Percentiles rank a stretch among this genome's conserved stretches.
Conservation (phyloP, 2,888 invertebrate genomes). For the Ochropleura leucogaster region DNA sequence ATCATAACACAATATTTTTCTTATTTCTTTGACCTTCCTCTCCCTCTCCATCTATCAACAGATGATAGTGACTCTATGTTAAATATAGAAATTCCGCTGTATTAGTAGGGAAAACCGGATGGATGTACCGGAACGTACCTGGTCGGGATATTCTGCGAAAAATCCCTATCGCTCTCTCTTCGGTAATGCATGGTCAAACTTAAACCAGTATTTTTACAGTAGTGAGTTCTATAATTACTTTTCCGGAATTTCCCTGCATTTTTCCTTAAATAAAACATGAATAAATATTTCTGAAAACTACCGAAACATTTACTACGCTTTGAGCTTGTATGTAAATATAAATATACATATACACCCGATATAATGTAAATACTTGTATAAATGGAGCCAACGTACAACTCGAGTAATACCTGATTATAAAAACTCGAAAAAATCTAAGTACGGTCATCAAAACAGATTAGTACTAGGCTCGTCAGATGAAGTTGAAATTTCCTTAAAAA, state of each 20-base stretch:
- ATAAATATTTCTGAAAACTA: slow-evolving; percentile 26
- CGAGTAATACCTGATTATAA: not conserved
- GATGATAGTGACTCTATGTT: not conserved
- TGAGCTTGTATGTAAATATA: too few species aligned
- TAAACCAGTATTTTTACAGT: slow-evolving; percentile 5
- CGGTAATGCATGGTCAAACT: slow-evolving; percentile 12
- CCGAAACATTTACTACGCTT: not conserved
- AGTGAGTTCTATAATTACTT: slow-evolving; percentile 1
- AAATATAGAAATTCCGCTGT: slow-evolving; percentile 25
- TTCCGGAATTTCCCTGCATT: slow-evolving; percentile 4
- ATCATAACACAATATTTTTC: not conserved
- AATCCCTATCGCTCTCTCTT: slow-evolving; percentile 1
- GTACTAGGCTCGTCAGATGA: too few species aligned
- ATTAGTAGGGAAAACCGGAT: slow-evolving; percentile 19
- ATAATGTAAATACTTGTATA: slow-evolving; percentile 1
- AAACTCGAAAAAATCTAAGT: not conserved
- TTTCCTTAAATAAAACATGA: not conserved
- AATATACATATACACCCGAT: slow-evolving; percentile 4
- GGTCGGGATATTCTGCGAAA: slow-evolving; percentile 20
- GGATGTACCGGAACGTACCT: slow-evolving; percentile 22
- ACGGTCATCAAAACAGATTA: too few species aligned
- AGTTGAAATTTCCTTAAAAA: too few species aligned
- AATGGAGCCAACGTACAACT: not conserved
- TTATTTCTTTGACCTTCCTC: not conserved
- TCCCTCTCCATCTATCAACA: not conserved